phyloP scores from a whole-genome alignment of 2,113 vertebrate genomes.

The Picathartes gymnocephalus region DNA sequence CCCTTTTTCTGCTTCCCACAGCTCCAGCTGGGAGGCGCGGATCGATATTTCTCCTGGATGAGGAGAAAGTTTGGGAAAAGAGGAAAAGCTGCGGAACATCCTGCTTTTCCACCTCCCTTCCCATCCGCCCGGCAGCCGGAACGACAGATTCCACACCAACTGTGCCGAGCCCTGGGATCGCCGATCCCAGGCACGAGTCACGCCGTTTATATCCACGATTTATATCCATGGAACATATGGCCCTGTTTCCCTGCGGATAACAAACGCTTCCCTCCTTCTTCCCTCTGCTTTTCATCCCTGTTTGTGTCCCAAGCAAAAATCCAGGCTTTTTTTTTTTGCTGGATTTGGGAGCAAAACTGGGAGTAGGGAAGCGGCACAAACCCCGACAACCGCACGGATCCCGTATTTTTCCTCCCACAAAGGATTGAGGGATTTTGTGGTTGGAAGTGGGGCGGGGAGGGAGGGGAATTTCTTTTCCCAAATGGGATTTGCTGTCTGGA shows the following conservation, averaged over 20 bases:
- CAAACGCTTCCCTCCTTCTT: neutral
- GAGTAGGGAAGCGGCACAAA: neutral
- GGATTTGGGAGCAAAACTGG: neutral
- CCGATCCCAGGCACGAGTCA: neutral
- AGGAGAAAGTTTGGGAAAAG: neutral
- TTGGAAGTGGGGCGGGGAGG: rapidly evolving
- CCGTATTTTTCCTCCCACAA: rapidly evolving
- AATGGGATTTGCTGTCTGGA: neutral
- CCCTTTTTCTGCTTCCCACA: neutral
- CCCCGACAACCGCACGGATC: rapidly evolving
- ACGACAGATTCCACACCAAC: neutral
- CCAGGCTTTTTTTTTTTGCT: neutral
- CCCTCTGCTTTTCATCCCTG: neutral
- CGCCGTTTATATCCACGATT: neutral
- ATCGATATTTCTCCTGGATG: rapidly evolving
- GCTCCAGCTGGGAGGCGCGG: rapidly evolving
- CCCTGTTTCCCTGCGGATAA: rapidly evolving
- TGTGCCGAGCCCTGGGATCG: neutral
- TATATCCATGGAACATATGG: neutral
- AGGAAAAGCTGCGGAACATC: neutral
- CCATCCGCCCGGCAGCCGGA: neutral
- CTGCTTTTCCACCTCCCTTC: neutral
- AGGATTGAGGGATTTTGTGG: neutral
- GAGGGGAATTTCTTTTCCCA: neutral
- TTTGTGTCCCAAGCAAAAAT: rapidly evolving